Evolutionary conservation across 2,113 vertebrate species (phyloP).

Genomic region (Pheucticus melanocephalus): DNA sequence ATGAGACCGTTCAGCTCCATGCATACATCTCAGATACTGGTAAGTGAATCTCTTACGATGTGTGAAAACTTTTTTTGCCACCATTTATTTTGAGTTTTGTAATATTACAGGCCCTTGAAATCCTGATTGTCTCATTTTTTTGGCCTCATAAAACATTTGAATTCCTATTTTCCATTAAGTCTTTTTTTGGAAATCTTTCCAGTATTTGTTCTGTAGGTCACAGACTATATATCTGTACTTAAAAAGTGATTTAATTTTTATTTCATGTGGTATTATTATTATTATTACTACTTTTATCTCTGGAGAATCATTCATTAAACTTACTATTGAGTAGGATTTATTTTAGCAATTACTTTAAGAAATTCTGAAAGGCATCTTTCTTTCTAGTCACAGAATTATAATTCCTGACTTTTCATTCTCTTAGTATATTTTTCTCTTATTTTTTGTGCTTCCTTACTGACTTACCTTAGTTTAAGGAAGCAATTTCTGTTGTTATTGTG

Average conservation of each 20-base stretch:
- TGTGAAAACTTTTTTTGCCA: neutral
- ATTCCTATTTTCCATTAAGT: neutral
- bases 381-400: neutral
- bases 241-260: neutral
- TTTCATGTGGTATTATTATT: neutral
- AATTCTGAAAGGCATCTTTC: neutral
- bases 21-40: conserved; percentile 98
- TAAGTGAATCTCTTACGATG: conserved; percentile 60
- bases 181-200: neutral
- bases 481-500: neutral
- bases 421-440: neutral
- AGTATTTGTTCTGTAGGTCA: neutral
- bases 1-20: conserved; percentile 87
- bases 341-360: neutral
- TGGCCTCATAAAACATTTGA: neutral
- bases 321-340: neutral
- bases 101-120: neutral
- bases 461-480: neutral
- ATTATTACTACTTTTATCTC: neutral
- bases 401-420: neutral
- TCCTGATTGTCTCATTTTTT: neutral
- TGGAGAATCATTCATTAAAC: neutral
- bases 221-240: neutral
- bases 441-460: neutral
- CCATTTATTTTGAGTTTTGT: neutral